Evolutionary conservation across 2,888 invertebrate species (phyloP), one percentile per base, ranked within the genome.

Genomic region (Campoplex nolae): DNA sequence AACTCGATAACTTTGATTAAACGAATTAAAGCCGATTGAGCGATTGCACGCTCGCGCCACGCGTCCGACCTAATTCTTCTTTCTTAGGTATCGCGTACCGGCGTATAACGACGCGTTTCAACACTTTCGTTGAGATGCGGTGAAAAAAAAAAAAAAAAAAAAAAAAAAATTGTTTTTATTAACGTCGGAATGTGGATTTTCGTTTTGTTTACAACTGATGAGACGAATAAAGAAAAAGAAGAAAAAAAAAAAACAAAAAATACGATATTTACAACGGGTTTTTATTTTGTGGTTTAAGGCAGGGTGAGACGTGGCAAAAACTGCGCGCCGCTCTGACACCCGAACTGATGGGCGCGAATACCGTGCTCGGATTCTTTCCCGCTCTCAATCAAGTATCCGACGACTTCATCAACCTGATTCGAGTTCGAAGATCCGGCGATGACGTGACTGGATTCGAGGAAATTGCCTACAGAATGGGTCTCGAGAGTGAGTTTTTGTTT

Each of bases 291-390:
- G 84, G 76, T 87, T 84, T 56, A 93, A 97, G 97, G 93, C 96
- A 97, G 95, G 98, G 98, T 8, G 96, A 96, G 90, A 96, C 96
- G 87, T 98, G 98, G 98, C 96, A 96, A 87, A 96, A 96, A 88
- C 95, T 98, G 8, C 96, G 98, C 35, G 95, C 96, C 13, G 96
- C 96, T 83, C 95, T 98, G 76, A 98, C 98, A 0, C 95, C 97
- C 3, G 97, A 97, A 92, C 95, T 98, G 89, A 97, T 97, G 54
- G 98, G 97, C 89, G 97, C 97, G 0, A 96, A 96, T 90, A 97
- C 97, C 0, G 96, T 98, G 93, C 95, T 96, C 89, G 95, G 96
- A 58, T 97, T 98, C 93, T 95, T 97, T 84, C 97, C 98, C 0
- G 96, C 97, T 90, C 95, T 98, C 83, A 97, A 97, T 93, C 95